These are phyloP conservation scores for Herpetotheres cachinnans DNA, from an alignment of 2,113 vertebrate species.

Conservation along the genomic window DNA sequence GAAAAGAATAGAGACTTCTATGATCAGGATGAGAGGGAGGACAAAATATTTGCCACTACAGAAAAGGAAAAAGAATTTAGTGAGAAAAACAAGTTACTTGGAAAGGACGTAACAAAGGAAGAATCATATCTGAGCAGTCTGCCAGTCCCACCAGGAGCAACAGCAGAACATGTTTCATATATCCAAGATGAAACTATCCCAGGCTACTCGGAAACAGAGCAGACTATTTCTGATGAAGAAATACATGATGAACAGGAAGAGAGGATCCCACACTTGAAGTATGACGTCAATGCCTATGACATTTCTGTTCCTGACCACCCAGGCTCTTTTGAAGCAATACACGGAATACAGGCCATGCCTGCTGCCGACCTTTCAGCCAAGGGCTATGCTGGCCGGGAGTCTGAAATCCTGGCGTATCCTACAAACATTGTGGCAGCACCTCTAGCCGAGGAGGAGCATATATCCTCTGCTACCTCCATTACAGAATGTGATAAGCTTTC, in stretches of 20 bases:
- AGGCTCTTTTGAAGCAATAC: constrained; percentile 83
- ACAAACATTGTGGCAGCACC: constrained; percentile 90
- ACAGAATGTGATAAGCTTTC: constrained; percentile 97
- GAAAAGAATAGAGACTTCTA: constrained; percentile 47
- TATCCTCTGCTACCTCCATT: constrained; percentile 96
- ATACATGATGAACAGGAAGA: constrained; percentile 94
- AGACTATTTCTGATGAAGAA: constrained; percentile 97
- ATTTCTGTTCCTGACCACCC: constrained; percentile 85
- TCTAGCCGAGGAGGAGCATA: constrained; percentile 94
- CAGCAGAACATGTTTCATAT: constrained; percentile 88
- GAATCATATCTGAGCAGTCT: constrained; percentile 75
- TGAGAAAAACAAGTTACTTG: constrained; percentile 62
- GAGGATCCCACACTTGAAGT: constrained; percentile 84
- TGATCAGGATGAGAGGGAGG: not conserved
- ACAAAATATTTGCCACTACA: not conserved
- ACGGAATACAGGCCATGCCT: constrained; percentile 75
- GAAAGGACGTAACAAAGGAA: constrained; percentile 75
- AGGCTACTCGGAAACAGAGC: constrained; percentile 95
- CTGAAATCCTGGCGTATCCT: constrained; percentile 83
- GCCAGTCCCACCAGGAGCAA: constrained; percentile 73
- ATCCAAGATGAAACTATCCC: constrained; percentile 98
- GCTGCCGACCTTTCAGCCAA: constrained; percentile 75
- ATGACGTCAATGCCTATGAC: constrained; percentile 82
- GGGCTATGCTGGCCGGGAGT: constrained; percentile 76
- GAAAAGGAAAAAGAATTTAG: constrained; percentile 39